These are phyloP conservation scores for Drosophila orena DNA, from an alignment of 1,140 invertebrate genomes.

Conservation along the genomic window DNA sequence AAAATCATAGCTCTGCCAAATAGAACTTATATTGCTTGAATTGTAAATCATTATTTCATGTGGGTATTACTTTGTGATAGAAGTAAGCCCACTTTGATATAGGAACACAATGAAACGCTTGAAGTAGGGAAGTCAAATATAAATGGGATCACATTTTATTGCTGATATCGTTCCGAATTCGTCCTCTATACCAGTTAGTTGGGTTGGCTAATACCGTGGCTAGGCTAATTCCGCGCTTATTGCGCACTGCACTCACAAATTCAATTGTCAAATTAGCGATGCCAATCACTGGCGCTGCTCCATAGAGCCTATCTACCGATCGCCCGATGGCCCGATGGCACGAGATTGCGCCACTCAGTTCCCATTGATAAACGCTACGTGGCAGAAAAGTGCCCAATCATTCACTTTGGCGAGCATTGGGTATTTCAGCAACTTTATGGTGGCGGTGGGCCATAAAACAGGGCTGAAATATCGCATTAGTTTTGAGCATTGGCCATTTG, in stretches of 20 bases:
- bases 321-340: constrained; percentile 25
- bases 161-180: background rate
- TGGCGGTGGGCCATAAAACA: constrained; percentile 38
- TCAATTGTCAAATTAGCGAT: constrained; percentile 58
- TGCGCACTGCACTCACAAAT: constrained; percentile 36
- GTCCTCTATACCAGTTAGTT: background rate
- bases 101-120: no score
- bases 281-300: constrained; percentile 35
- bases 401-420: constrained; percentile 15
- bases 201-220: constrained; percentile 35
- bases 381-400: constrained; percentile 42
- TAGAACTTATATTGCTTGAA: background rate
- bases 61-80: background rate
- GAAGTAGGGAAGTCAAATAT: background rate
- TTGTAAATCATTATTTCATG: background rate
- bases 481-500: constrained; percentile 24
- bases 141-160: background rate
- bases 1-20: background rate
- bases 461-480: constrained; percentile 9
- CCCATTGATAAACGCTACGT: constrained; percentile 63
- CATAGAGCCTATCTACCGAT: constrained; percentile 12
- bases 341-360: constrained; percentile 36
- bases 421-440: constrained; percentile 42
- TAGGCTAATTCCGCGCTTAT: constrained; percentile 32
- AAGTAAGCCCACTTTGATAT: background rate